Evolutionary conservation across 2,888 invertebrate genomes (phyloP).

Genomic region (Ceraclea dissimilis): DNA sequence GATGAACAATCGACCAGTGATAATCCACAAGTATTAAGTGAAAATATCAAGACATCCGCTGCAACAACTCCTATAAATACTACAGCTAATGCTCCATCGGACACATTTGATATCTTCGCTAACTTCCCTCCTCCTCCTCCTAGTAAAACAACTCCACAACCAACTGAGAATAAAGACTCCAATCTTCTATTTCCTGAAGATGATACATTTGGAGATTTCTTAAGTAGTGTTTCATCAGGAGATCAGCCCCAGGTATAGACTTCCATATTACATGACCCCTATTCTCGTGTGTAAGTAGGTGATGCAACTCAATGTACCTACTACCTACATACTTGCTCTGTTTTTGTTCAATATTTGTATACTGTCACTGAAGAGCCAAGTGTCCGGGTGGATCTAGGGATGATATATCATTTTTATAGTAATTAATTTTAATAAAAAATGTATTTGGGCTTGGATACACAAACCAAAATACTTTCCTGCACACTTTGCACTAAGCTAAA

Average conservation of each 20-base stretch:
- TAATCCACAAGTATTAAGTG: slow-evolving; percentile 21
- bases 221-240: slow-evolving; percentile 31
- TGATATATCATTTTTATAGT: too few species aligned
- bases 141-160: slow-evolving; percentile 13
- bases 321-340: not conserved
- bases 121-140: slow-evolving; percentile 28
- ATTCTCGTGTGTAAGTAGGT: not conserved
- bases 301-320: too few species aligned
- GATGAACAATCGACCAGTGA: slow-evolving; percentile 3
- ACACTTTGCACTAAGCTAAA: too few species aligned
- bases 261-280: not conserved
- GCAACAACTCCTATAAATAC: slow-evolving; percentile 19
- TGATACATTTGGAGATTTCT: slow-evolving; percentile 44
- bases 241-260: slow-evolving; percentile 26
- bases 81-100: slow-evolving; percentile 33
- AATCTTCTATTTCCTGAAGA: slow-evolving; percentile 42
- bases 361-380: too few species aligned
- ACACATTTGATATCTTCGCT: slow-evolving; percentile 54
- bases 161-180: slow-evolving; percentile 31
- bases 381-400: too few species aligned
- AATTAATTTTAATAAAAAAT: too few species aligned
- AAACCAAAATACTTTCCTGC: too few species aligned
- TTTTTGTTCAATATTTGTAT: slow-evolving; percentile 25
- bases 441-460: too few species aligned
- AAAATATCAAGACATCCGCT: slow-evolving; percentile 25